Conservation (phyloP, 2,113 vertebrate genomes). For the Megaceryle torquata region DNA sequence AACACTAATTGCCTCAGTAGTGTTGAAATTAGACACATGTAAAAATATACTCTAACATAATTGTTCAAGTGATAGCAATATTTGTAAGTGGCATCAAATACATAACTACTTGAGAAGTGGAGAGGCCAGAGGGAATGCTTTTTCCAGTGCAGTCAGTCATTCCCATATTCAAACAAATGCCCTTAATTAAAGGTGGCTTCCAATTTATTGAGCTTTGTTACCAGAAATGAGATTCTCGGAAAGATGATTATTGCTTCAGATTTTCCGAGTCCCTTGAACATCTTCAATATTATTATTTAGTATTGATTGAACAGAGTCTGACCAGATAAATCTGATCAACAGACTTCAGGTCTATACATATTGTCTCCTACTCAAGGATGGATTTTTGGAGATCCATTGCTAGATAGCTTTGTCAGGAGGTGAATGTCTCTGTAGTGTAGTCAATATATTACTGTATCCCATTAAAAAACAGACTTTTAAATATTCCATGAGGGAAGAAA, state of each 20-base stretch:
- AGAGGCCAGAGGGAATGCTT: background rate
- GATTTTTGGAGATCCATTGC: background rate
- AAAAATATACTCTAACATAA: background rate
- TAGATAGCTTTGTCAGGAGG: background rate
- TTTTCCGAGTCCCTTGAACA: background rate
- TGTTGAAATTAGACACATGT: background rate
- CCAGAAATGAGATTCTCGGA: background rate
- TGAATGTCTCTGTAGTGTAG: background rate
- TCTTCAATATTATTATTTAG: background rate
- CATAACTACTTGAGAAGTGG: background rate
- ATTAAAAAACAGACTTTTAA: background rate
- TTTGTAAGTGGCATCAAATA: background rate
- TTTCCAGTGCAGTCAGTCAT: background rate
- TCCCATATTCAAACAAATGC: background rate
- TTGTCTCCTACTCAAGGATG: background rate
- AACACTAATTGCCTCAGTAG: background rate
- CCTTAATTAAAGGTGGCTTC: background rate
- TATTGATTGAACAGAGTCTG: background rate
- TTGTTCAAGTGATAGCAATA: background rate
- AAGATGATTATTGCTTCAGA: background rate
- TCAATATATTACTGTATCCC: background rate
- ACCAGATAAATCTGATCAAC: background rate
- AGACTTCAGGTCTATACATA: background rate
- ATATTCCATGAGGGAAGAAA: background rate
- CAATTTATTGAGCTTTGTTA: background rate